Evolutionary conservation across 2,888 invertebrate genomes (phyloP), one percentile per base, ranked within the genome.

Genomic region (Lymantria monacha): DNA sequence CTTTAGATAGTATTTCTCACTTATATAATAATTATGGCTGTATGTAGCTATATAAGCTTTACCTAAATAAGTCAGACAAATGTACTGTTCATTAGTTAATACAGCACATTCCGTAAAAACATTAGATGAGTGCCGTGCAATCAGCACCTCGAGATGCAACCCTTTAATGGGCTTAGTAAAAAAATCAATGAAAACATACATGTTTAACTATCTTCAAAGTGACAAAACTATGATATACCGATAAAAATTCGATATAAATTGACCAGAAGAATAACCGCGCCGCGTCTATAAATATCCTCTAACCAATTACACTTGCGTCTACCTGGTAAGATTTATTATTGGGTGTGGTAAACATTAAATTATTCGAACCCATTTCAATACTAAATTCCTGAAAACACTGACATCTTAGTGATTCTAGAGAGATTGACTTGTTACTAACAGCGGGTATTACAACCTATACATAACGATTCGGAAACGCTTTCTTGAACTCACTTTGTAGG

Each of bases 221-320:
- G 43, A 55, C 48, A 55, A 60, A 47, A 53, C 42, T 55, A 51
- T 47, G 57, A 57, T 52, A 50, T 57, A 44, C 47, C 5, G 22
- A 22, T 22, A 22, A 53, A 51, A 48, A 53, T 59, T 48, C 66
- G 57, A 63, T 66, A 59, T 59, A 63, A 74, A 74, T 76, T 78
- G 69, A 73, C 70, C 76, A 74, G 59, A 65, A 74, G 72, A 66
- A 74, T 79, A 81, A 83, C 80, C 78, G 81, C 67, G 69, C 63
- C 69, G 70, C 66, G 66, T 83, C 89, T 89, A 88, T 78, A 85
- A 89, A 89, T 89, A 89, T 78, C 83, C 70, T 64, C 59, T 68
- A 56, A 74, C 76, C 76, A 81, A 79, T 76, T 81, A 77, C 51
- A 68, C 67, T 74, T 66, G 64, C 72, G 76, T 69, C 64, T 70